phyloP scores from a whole-genome alignment of 2,113 vertebrate genomes.

The Xiphias gladius region DNA sequence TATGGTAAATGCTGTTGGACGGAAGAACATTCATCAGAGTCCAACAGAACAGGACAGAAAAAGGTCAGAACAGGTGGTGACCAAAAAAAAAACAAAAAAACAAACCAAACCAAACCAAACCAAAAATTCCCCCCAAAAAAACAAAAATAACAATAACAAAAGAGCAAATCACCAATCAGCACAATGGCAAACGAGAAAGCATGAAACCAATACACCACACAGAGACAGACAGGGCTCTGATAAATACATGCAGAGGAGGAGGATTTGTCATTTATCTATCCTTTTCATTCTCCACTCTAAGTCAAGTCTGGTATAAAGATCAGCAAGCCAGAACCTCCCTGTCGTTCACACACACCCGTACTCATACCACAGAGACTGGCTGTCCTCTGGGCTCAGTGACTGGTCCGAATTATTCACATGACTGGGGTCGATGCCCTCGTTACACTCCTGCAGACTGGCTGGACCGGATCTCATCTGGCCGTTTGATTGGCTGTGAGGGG shows the following conservation, averaged over 20 bases:
- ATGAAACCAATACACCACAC: constrained; percentile 42
- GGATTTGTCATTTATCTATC: constrained; percentile 2
- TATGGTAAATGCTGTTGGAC: constrained; percentile 23
- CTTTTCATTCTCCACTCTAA: constrained; percentile 8
- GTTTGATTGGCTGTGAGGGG: constrained; percentile 58
- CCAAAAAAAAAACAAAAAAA: constrained; percentile 12
- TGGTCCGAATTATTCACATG: constrained; percentile 76
- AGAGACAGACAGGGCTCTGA: constrained; percentile 51
- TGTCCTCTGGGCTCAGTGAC: constrained; percentile 90
- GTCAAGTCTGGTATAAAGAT: constrained; percentile 16
- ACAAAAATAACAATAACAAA: background rate
- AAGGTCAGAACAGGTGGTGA: background rate
- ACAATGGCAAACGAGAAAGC: constrained; percentile 56
- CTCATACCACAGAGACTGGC: constrained; percentile 95
- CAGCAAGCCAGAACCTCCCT: constrained; percentile 33
- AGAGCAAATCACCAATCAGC: constrained; percentile 34
- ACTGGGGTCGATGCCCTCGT: constrained; percentile 56
- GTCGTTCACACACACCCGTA: constrained; percentile 94
- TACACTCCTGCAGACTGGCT: constrained; percentile 54
- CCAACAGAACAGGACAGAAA: constrained; percentile 35
- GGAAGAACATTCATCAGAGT: constrained; percentile 43
- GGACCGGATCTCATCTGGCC: constrained; percentile 61
- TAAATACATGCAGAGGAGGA: constrained; percentile 72
- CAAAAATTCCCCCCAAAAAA: too few species aligned
- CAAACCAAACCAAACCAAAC: too few species aligned